Base-by-base conservation (phyloP, 2,797 vertebrate species). In the Melanogrammus aeglefinus region DNA sequence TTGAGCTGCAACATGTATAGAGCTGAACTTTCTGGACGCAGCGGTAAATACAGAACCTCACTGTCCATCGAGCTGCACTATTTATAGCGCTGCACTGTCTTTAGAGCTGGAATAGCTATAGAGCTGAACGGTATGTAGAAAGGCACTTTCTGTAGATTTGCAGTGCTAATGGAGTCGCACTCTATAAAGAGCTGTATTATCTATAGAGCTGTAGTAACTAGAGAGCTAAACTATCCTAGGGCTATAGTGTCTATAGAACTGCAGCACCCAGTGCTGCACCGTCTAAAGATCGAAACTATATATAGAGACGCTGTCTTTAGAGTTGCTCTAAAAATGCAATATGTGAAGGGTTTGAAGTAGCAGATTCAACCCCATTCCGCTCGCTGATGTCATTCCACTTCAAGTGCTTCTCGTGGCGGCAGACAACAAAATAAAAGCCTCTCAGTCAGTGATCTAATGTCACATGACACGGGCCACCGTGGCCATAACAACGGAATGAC, bases 401-500 rank as follows among this genome's bases (percentile, higher is more conserved):
- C 57, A 24, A 63, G 57, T 63, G n/a, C 8, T n/a, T 63, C 57
- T 63, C 6, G 18, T 51, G 47, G 47, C 47, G 16, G 47, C 47
- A 18, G 47, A 51, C 57, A 24, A 63, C 21, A 7, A 63, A 24
- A 63, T 63, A 63, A 63, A 63, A 63, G 57, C 57, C 57, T 24
- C 57, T 24, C 57, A 63, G 57, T 63, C 21, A 8, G 8, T 63
- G 57, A 63, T 63, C 57, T 63, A 63, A 57, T 24, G 57, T 63
- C 57, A 63, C 57, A 63, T 63, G 66, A 80, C 81, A 75, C 73
- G 78, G 83, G 79, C 86, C 51, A 78, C 82, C 86, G 90, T 77
- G 86, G 88, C 83, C 86, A 87, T 88, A 90, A 86, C 88, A 86
- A 84, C 86, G 80, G 88, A 80, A 92, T 88, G 89, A 89, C 90